Evolutionary conservation across 1,140 invertebrate species (phyloP).

Genomic region (Hypsibius dujardini): DNA sequence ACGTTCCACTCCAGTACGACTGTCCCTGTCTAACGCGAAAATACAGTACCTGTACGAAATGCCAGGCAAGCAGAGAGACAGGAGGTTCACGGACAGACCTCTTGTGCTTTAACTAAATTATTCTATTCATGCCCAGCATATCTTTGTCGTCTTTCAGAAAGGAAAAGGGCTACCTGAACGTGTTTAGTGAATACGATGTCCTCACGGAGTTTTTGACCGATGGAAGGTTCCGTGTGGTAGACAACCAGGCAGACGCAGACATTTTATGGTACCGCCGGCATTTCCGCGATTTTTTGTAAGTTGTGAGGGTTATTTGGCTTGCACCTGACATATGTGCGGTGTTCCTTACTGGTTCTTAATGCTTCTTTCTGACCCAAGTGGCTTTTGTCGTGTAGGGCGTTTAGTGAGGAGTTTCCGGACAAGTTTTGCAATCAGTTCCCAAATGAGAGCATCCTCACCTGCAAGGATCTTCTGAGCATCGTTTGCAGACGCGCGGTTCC

Average conservation of each 20-base stretch:
- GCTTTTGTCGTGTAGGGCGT: slow-evolving; percentile 27
- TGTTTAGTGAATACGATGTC: slow-evolving; percentile 56
- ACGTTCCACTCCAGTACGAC: too few relatives aligned
- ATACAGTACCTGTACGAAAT: too few relatives aligned
- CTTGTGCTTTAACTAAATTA: too few relatives aligned
- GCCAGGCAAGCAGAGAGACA: too few relatives aligned
- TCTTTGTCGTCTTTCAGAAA: slow-evolving; percentile 45
- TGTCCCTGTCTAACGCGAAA: too few relatives aligned
- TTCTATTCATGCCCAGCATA: slow-evolving; percentile 30
- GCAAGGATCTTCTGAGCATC: slow-evolving; percentile 65
- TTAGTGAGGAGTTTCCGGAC: slow-evolving; percentile 42
- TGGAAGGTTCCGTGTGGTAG: slow-evolving; percentile 50
- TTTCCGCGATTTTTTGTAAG: slow-evolving; percentile 14
- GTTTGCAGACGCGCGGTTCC: slow-evolving; percentile 43
- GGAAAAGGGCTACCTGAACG: slow-evolving; percentile 39
- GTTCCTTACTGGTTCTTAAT: not conserved
- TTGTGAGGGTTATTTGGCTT: too few relatives aligned
- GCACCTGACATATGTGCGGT: too few relatives aligned
- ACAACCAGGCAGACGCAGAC: slow-evolving; percentile 54
- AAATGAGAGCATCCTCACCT: slow-evolving; percentile 65
- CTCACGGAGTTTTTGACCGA: slow-evolving; percentile 51
- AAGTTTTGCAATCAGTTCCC: slow-evolving; percentile 77
- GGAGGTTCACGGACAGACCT: too few relatives aligned
- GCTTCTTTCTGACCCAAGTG: slow-evolving; percentile 10
- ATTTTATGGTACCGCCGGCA: slow-evolving; percentile 48